These are phyloP conservation scores for Andrena haemorrhoa DNA, from an alignment of 2,888 invertebrate species.

Conservation along the genomic window DNA sequence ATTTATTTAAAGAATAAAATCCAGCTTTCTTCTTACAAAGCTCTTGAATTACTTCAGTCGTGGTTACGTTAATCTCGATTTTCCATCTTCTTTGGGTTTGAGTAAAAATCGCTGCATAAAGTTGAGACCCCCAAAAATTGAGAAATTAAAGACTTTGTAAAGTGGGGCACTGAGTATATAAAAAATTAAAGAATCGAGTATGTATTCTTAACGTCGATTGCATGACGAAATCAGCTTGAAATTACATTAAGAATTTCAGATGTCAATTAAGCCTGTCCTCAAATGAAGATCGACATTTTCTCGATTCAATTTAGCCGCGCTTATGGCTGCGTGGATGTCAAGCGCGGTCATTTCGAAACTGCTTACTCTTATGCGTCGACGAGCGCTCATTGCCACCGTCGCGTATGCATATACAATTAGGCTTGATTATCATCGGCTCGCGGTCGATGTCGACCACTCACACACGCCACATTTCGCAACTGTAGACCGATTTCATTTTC, in stretches of 20 bases:
- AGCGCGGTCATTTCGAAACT: conserved; percentile 39
- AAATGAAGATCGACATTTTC: conserved; percentile 1
- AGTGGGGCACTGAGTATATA: too few relatives aligned
- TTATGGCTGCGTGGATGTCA: not conserved
- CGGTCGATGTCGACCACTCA: conserved; percentile 12
- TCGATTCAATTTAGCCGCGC: not conserved
- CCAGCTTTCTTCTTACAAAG: too few relatives aligned
- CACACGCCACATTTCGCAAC: conserved; percentile 26
- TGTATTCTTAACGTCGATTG: not conserved
- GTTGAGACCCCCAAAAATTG: not conserved
- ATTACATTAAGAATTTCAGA: not conserved
- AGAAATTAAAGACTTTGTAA: not conserved
- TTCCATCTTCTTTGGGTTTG: too few relatives aligned
- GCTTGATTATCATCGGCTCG: conserved; percentile 46
- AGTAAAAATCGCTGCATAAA: not conserved
- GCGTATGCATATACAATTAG: conserved; percentile 49
- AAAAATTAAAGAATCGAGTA: not conserved
- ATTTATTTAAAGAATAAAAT: too few relatives aligned
- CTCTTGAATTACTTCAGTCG: too few relatives aligned
- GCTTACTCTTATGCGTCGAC: conserved; percentile 21
- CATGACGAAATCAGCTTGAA: not conserved
- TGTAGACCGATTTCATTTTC: not conserved
- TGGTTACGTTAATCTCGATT: too few relatives aligned
- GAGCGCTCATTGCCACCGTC: conserved; percentile 41
- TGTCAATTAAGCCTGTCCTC: not conserved